Conservation (phyloP, 2,113 vertebrate genomes). For the Ictalurus furcatus region DNA sequence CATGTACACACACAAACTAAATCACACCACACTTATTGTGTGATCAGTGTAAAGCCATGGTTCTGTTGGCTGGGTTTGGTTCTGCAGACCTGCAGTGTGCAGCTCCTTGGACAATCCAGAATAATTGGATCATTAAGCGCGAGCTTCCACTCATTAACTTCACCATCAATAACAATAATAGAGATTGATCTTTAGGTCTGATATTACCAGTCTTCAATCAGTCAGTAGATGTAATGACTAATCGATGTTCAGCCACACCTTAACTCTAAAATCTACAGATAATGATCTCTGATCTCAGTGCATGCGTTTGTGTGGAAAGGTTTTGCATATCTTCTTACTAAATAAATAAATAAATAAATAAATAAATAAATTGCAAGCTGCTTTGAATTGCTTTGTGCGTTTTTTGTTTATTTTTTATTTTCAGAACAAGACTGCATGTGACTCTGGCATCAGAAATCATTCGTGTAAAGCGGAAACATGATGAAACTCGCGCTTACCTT, state of each 20-base stretch:
- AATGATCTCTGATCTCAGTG: background rate
- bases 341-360: background rate
- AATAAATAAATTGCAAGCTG: background rate
- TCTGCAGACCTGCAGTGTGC: background rate
- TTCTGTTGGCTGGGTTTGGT: background rate
- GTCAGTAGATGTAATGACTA: background rate
- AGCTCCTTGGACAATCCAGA: background rate
- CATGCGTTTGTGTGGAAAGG: background rate
- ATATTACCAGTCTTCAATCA: background rate
- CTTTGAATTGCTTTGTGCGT: background rate
- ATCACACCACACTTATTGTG: background rate
- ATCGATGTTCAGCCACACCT: slow-evolving; percentile 9
- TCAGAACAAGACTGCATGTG: background rate
- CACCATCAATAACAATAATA: background rate
- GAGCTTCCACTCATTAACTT: background rate
- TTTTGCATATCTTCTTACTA: background rate
- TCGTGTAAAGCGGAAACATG: background rate
- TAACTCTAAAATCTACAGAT: background rate
- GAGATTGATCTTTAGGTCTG: background rate
- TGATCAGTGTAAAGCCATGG: background rate
- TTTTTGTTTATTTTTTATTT: background rate
- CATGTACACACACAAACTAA: background rate
- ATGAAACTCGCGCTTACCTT: slow-evolving; percentile 44
- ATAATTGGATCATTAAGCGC: background rate
- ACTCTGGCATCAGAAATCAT: background rate